Base-by-base conservation (phyloP, 2,113 vertebrate genomes). In the Rattus rattus region DNA sequence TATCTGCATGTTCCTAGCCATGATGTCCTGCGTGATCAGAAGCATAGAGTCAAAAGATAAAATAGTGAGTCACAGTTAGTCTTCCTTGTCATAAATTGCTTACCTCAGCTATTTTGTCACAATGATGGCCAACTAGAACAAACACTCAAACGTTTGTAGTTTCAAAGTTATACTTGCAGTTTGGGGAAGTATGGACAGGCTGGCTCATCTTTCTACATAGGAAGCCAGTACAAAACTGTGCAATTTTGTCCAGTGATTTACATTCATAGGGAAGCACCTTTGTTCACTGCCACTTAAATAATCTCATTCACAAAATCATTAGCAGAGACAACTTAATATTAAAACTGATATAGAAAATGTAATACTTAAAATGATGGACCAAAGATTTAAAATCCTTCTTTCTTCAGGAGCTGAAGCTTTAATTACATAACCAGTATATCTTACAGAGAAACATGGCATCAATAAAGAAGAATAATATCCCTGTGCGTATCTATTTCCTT, bases 301-400 rank as follows among this genome's bases (percentile, higher is more conserved):
- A 94, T 73, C 65, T 77, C 91, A 59, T 96, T 97, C 80, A 98
- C 83, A 89, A 97, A 98, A 95, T 96, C 90, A 93, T 95, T 97
- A 96, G 30, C 92, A 96, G 94, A 94, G 90, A 98, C 92, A 97
- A 52, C 84, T 33, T 67, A 49, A 67, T 87, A 87, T 70, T 36
- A 52, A 98, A 98, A 98, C 94, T 98, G 97, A 98, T 63, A 91
- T 95, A 95, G 96, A 96, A 97, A 98, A 0, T 59, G 91, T 96
- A 65, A 36, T 96, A 97, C 97, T 94, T 97, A 92, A 97, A 98
- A 97, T 96, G 90, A 94, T 72, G 70, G 92, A 96, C 94, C 96
- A 97, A 97, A 98, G 91, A 98, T 97, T 97, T 95, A 97, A 98
- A 98, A 98, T 94, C 92, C 75, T 89, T 97, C 92, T 97, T 98